Percentiles rank a stretch among this genome's conserved stretches.
Conservation (phyloP, 2,888 invertebrate species). For the Drosophila mimica region DNA sequence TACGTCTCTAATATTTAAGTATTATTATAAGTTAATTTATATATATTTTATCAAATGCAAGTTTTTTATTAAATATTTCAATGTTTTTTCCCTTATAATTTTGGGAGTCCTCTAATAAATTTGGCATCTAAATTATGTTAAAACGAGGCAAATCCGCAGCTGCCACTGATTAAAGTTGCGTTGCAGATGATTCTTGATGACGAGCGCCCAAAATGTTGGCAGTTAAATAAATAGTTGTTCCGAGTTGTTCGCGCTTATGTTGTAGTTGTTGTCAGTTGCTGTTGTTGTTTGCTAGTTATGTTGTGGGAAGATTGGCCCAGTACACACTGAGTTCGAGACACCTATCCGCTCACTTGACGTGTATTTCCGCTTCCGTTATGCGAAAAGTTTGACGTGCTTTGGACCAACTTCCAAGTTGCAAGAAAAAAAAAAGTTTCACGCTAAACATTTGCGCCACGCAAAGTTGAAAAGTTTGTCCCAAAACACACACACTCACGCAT, state of each 20-base stretch:
- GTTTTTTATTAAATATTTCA: neutral
- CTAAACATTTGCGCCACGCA: constrained; percentile 72
- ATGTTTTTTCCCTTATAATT: neutral
- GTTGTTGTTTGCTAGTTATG: constrained; percentile 41
- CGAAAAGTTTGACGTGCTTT: constrained; percentile 70
- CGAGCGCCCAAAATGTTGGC: constrained; percentile 52
- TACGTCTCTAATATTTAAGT: neutral
- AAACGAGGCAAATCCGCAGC: constrained; percentile 42
- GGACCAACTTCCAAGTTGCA: constrained; percentile 54
- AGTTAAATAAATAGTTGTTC: constrained; percentile 74
- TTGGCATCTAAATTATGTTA: constrained; percentile 20
- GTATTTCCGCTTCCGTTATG: constrained; percentile 80
- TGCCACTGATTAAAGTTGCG: constrained; percentile 65
- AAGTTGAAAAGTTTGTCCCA: constrained; percentile 73
- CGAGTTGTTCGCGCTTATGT: constrained; percentile 29
- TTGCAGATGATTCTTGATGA: constrained; percentile 60
- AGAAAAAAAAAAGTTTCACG: constrained; percentile 62
- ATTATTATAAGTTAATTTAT: neutral
- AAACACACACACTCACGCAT: constrained; percentile 25
- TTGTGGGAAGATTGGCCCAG: constrained; percentile 40
- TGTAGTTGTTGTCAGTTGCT: constrained; percentile 10
- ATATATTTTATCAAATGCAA: neutral
- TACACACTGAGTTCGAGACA: constrained; percentile 35
- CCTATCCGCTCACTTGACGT: constrained; percentile 77
- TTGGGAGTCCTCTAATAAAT: neutral